Conservation (phyloP, 2,113 vertebrate species). For the Anoura caudifer region DNA sequence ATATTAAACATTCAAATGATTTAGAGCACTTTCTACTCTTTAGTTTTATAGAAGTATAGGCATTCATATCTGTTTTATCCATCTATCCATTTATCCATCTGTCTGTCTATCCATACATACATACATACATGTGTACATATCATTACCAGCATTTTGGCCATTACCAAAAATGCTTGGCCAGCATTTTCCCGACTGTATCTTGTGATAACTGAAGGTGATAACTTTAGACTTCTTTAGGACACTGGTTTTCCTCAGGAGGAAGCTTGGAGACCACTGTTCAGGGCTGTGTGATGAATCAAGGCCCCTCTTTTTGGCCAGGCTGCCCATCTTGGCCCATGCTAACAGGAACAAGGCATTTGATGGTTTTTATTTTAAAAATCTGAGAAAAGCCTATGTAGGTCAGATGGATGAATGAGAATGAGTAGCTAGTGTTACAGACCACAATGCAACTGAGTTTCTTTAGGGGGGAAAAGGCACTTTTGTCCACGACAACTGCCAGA, state of each 20-base stretch:
- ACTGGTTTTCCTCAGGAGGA: not conserved
- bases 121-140: not conserved
- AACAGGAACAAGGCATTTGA: not conserved
- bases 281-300: not conserved
- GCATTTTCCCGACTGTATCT: not conserved
- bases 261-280: not conserved
- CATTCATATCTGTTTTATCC: not conserved
- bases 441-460: not conserved
- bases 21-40: not conserved
- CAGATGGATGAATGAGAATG: not conserved
- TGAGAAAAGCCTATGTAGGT: not conserved
- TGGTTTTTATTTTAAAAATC: not conserved
- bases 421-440: not conserved
- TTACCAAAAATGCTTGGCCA: no score
- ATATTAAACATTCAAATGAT: not conserved
- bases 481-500: not conserved
- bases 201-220: not conserved
- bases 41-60: not conserved
- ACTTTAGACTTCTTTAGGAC: not conserved
- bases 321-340: not conserved
- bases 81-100: not conserved
- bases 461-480: not conserved
- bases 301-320: not conserved
- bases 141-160: no score
- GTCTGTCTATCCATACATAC: accelerated